Conservation (phyloP, 2,113 vertebrate genomes). For the Odontesthes bonariensis region DNA sequence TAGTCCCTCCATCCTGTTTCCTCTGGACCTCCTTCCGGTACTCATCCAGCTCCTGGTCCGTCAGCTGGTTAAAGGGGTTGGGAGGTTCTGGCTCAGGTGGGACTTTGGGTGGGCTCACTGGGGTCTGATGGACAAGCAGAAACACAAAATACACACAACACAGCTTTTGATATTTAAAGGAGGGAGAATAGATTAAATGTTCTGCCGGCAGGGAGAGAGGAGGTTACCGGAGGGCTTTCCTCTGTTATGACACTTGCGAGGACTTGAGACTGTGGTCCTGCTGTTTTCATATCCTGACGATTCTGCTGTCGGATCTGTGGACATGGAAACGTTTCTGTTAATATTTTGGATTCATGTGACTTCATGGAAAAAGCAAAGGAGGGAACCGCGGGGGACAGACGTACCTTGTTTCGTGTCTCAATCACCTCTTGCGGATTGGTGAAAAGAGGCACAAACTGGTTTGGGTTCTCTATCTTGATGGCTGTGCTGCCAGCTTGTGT, state of each 20-base stretch:
- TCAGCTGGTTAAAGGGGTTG: constrained; percentile 97
- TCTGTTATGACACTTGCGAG: constrained; percentile 92
- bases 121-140: constrained; percentile 82
- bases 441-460: constrained; percentile 98
- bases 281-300: constrained; percentile 96
- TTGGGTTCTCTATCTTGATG: constrained; percentile 95
- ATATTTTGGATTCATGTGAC: not conserved
- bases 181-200: not conserved
- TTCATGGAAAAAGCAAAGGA: not conserved
- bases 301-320: constrained; percentile 94
- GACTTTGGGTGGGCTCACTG: constrained; percentile 77
- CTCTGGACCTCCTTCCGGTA: constrained; percentile 95
- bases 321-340: not conserved
- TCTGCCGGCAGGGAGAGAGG: not conserved
- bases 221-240: constrained; percentile 88
- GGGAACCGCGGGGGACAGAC: not conserved
- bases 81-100: constrained; percentile 88
- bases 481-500: constrained; percentile 90
- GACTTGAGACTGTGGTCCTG: constrained; percentile 95
- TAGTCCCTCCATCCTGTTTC: constrained; percentile 86
- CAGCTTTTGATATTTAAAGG: not conserved
- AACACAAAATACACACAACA: constrained; percentile 9
- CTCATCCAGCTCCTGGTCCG: constrained; percentile 96
- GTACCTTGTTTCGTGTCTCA: constrained; percentile 97
- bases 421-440: constrained; percentile 97